Evolutionary conservation across 2,888 invertebrate species (phyloP), one percentile per base, ranked within the genome.

Genomic region (Anoncus sp.): DNA sequence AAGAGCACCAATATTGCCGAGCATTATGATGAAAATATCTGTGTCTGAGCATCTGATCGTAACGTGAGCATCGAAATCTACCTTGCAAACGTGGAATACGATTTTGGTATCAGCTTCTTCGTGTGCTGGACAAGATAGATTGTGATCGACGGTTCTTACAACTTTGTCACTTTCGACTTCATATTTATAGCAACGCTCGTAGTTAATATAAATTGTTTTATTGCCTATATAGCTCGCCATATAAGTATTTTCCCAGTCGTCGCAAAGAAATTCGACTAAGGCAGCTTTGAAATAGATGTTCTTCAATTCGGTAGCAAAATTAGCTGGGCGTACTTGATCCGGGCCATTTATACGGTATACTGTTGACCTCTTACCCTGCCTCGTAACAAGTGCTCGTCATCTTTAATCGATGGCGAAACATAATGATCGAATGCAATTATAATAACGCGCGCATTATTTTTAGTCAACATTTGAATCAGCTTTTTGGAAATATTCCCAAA

Each of bases 251-350:
- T 81, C 66, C 86, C 85, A 87, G 80, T 86, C 79, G 20, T 83
- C 77, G 35, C 85, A 84, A 0, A 87, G 66, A 77, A 87, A 87
- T 14, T 82, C 78, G 1, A 85, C 85, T 9, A 87, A 24, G 53
- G 86, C 86, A 31, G 77, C 60, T 70, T 81, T 81, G 40, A 79
- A 79, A 24, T 75, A 53, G 3, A 45, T 60, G 40, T 49, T 49
- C 22, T 49, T 49, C 49, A 47, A 49, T 49, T 49, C 49, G 22
- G 3, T 79, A 10, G 43, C 31, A 53, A 79, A 81, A 65, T 81
- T 73, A 10, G 65, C 5, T 20, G 75, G 16, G 22, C 74, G 24
- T 14, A 27, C 27, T 75, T 79, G 76, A n/a, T 75, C 38, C 2
- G 79, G 79, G 3, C 79, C 79, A 14, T 38, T 10, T n/a, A 77